A percentile compares a stretch with the other conserved stretches of the same genome.
Evolutionary conservation across 2,113 vertebrate species (phyloP).

Genomic region (Thinocorus orbignyianus): DNA sequence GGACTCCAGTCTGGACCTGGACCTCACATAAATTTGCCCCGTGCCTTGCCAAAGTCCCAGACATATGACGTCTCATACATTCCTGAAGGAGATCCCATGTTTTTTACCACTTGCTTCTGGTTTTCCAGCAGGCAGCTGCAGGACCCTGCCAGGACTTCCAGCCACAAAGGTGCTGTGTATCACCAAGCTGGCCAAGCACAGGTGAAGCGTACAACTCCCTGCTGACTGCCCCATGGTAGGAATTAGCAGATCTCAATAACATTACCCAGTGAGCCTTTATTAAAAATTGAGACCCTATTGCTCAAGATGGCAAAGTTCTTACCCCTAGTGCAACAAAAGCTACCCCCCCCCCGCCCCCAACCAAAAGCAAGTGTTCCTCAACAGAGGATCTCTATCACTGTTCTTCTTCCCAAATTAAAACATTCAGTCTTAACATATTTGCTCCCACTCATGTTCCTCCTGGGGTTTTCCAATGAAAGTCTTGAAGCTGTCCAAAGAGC

Average conservation of each 20-base stretch:
- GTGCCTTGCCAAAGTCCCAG: neutral
- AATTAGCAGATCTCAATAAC: neutral
- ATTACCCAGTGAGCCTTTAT: neutral
- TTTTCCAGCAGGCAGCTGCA: neutral
- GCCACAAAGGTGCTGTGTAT: neutral
- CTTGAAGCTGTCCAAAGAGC: conserved; percentile 36
- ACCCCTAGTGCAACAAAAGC: neutral
- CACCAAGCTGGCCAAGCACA: neutral
- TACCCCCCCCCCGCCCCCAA: neutral
- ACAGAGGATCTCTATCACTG: neutral
- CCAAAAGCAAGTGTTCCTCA: neutral
- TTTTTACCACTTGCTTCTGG: neutral
- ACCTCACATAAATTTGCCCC: neutral
- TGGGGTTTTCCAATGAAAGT: conserved; percentile 7
- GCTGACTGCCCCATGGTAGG: neutral
- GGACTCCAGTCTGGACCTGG: neutral
- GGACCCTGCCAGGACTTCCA: neutral
- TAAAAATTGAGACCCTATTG: neutral
- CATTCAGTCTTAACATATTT: neutral
- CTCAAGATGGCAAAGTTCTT: neutral
- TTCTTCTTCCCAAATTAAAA: conserved; percentile 23
- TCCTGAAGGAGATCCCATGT: neutral
- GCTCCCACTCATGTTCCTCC: neutral
- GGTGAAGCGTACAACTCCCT: neutral
- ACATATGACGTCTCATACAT: neutral